These are phyloP conservation scores for Apostichopus japonicus DNA, from an alignment of 35 echinoderm and acorn worm genomes.

Conservation along the genomic window DNA sequence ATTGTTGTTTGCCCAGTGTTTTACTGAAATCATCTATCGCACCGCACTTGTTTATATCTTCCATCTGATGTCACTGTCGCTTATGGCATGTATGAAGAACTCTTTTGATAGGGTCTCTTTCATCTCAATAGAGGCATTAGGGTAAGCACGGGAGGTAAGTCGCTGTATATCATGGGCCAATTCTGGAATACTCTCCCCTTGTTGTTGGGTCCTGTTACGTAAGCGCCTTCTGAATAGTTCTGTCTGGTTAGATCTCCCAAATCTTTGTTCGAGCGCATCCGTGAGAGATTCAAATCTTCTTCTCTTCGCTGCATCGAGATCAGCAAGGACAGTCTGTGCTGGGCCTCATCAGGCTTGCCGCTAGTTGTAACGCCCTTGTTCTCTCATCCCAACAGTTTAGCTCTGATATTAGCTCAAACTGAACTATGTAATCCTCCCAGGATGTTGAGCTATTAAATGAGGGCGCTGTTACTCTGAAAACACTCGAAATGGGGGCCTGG, in stretches of 20 bases:
- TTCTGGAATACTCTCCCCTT: conserved; percentile 1
- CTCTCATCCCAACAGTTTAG: no score
- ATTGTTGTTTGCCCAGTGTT: background rate
- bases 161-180: background rate
- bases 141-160: background rate
- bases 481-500: no score
- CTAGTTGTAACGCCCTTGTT: no score
- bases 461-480: no score
- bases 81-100: background rate
- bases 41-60: background rate
- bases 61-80: conserved; percentile 20
- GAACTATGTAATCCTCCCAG: no score
- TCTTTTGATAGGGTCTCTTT: conserved; percentile 15
- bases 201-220: background rate
- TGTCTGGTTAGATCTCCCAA: conserved; percentile 14
- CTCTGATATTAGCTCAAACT: no score
- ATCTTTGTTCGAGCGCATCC: conserved; percentile 12
- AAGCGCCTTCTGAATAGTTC: background rate
- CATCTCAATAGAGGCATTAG: background rate
- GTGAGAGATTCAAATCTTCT: no score
- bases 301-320: no score
- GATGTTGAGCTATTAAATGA: no score
- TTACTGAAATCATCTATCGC: background rate
- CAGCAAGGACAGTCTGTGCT: no score
- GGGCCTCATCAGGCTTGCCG: no score